Evolutionary conservation across 1,140 invertebrate genomes (phyloP).

Genomic region (Eumeta japonica): DNA sequence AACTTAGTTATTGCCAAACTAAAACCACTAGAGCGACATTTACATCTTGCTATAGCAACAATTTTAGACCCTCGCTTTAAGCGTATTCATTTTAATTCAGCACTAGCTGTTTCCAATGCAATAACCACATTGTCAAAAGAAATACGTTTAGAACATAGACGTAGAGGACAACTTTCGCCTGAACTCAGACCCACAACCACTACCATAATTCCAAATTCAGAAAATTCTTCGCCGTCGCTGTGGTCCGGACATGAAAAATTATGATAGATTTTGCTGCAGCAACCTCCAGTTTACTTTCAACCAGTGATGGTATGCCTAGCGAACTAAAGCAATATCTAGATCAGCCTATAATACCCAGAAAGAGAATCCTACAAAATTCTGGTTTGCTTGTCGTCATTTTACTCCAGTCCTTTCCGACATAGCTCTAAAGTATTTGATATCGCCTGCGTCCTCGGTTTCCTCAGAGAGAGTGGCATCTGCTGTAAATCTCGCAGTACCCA

Average conservation of each 20-base stretch:
- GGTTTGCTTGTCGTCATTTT: slow-evolving; percentile 13
- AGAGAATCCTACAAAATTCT: slow-evolving; percentile 14
- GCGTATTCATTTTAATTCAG: slow-evolving; percentile 23
- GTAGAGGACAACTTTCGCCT: slow-evolving; percentile 18
- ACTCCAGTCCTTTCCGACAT: no score
- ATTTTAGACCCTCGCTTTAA: slow-evolving; percentile 39
- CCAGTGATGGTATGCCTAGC: slow-evolving; percentile 13
- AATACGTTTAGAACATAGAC: slow-evolving; percentile 16
- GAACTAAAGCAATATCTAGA: no score
- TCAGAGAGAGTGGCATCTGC: slow-evolving; percentile 16
- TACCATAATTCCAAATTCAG: slow-evolving; percentile 6
- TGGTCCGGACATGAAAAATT: slow-evolving; percentile 16
- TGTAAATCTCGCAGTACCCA: no score
- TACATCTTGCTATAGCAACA: slow-evolving; percentile 21
- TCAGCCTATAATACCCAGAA: slow-evolving; percentile 11
- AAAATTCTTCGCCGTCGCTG: slow-evolving; percentile 10
- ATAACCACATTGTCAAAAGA: slow-evolving; percentile 14
- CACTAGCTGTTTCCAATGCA: slow-evolving; percentile 17
- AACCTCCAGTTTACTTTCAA: slow-evolving; percentile 11
- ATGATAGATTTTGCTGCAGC: slow-evolving; percentile 8
- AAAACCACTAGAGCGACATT: slow-evolving; percentile 18
- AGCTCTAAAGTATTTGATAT: no score
- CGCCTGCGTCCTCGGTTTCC: slow-evolving; percentile 13
- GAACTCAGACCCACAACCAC: slow-evolving; percentile 4
- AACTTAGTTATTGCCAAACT: slow-evolving; percentile 17